Evolutionary conservation across 2,113 vertebrate genomes (phyloP).

Genomic region (Cercopithecus mona): DNA sequence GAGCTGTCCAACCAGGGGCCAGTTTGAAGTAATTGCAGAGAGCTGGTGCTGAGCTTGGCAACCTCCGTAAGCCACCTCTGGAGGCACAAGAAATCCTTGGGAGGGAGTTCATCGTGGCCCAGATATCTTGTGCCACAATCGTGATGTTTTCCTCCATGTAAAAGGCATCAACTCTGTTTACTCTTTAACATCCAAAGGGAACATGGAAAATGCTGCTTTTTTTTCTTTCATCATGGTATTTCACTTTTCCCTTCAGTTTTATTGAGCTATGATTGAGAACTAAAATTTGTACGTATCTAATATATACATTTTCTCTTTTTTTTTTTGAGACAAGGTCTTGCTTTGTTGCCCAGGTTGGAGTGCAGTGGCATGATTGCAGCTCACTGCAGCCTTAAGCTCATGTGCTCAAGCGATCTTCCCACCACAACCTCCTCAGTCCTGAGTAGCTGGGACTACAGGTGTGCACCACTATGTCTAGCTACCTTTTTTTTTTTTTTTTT

Average conservation of each 20-base stretch:
- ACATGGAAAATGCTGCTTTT: background rate
- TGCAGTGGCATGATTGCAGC: no score
- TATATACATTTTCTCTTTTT: no score
- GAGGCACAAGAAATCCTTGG: accelerated
- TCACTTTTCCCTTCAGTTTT: background rate
- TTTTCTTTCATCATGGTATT: background rate
- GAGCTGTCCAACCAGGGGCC: background rate
- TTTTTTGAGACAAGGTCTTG: no score
- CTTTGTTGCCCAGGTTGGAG: no score
- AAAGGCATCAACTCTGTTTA: background rate
- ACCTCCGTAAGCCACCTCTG: accelerated
- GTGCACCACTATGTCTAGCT: no score
- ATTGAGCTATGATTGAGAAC: background rate
- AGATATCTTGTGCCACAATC: accelerated
- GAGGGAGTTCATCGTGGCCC: accelerated
- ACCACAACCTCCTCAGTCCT: no score
- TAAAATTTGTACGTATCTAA: background rate
- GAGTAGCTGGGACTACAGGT: no score
- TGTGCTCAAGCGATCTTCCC: no score
- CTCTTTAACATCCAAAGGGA: background rate
- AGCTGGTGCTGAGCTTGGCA: background rate
- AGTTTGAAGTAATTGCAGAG: background rate
- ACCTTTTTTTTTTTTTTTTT: no score
- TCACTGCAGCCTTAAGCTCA: no score
- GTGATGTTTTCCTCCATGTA: accelerated